Conservation (phyloP, 2,888 invertebrate species). For the Epiblema foenella region DNA sequence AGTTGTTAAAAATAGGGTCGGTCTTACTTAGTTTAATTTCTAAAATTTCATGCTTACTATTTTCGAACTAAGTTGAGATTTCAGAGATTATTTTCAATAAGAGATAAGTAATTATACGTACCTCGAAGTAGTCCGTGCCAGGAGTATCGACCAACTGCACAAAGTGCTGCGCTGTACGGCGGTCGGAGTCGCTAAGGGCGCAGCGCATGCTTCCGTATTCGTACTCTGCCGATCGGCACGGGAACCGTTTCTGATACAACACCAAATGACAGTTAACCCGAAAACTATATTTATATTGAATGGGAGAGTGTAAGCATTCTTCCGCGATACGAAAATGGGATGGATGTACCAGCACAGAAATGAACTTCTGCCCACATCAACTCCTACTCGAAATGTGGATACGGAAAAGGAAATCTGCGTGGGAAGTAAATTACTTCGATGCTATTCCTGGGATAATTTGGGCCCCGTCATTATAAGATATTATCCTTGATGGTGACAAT, state of each 20-base stretch:
- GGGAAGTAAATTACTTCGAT: conserved; percentile 22
- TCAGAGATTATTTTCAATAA: not conserved
- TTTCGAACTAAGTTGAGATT: too few relatives aligned
- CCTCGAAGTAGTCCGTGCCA: conserved; percentile 83
- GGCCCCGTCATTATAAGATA: conserved; percentile 5
- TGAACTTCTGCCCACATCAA: conserved; percentile 23
- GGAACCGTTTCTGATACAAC: conserved; percentile 90
- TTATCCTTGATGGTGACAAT: conserved; percentile 7
- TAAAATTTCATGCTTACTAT: too few relatives aligned
- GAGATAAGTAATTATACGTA: conserved; percentile 46
- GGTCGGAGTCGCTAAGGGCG: conserved; percentile 94
- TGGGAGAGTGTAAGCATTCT: not conserved
- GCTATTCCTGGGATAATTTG: not conserved
- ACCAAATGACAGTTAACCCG: conserved; percentile 36
- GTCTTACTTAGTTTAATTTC: too few relatives aligned
- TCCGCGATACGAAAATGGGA: not conserved
- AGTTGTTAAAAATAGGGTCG: too few relatives aligned
- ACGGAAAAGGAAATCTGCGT: conserved; percentile 18
- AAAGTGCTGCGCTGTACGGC: conserved; percentile 93
- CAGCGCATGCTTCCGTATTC: conserved; percentile 97
- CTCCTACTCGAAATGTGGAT: conserved; percentile 18
- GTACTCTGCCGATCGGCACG: conserved; percentile 96
- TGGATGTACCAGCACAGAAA: conserved; percentile 4
- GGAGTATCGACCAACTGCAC: conserved; percentile 95
- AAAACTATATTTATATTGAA: not conserved